These are phyloP conservation scores for Drosophila setosimentum DNA, from an alignment of 2,888 invertebrate species.

Conservation along the genomic window DNA sequence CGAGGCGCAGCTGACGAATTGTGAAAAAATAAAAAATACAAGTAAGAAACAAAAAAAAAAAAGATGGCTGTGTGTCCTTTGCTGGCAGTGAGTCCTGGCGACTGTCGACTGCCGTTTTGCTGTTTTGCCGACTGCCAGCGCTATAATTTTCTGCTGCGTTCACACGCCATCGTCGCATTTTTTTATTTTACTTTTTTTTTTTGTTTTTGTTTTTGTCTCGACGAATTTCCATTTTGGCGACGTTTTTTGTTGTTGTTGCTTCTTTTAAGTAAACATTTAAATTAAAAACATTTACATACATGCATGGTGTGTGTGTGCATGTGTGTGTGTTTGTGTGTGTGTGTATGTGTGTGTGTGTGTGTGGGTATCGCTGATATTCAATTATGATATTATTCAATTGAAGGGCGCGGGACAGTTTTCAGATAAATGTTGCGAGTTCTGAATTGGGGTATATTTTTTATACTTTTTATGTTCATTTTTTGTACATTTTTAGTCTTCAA, in stretches of 20 bases:
- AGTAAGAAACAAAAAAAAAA: constrained; percentile 33
- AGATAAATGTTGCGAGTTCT: constrained; percentile 41
- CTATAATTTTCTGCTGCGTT: constrained; percentile 75
- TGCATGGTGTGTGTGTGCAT: constrained; percentile 25
- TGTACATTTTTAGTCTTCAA: constrained; percentile 3
- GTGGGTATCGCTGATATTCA: constrained; percentile 69
- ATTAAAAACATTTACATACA: constrained; percentile 78
- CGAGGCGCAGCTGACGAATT: constrained; percentile 82
- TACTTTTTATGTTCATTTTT: background rate
- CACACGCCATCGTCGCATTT: constrained; percentile 80
- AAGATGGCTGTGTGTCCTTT: constrained; percentile 33
- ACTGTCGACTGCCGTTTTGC: constrained; percentile 14
- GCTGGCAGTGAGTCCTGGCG: constrained; percentile 15
- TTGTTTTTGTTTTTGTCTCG: constrained; percentile 33
- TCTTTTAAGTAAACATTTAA: constrained; percentile 76
- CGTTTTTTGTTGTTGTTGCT: constrained; percentile 43
- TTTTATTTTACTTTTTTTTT: constrained; percentile 36
- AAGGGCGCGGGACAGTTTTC: constrained; percentile 54
- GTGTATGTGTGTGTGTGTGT: constrained; percentile 30
- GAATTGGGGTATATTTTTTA: constrained; percentile 12
- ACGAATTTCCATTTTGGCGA: constrained; percentile 27
- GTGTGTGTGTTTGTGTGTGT: background rate
- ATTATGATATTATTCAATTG: constrained; percentile 73
- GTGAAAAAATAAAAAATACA: constrained; percentile 74
- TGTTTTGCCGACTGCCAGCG: constrained; percentile 32